Evolutionary conservation across 2,888 invertebrate species (phyloP).

Genomic region (Blomia tropicalis): DNA sequence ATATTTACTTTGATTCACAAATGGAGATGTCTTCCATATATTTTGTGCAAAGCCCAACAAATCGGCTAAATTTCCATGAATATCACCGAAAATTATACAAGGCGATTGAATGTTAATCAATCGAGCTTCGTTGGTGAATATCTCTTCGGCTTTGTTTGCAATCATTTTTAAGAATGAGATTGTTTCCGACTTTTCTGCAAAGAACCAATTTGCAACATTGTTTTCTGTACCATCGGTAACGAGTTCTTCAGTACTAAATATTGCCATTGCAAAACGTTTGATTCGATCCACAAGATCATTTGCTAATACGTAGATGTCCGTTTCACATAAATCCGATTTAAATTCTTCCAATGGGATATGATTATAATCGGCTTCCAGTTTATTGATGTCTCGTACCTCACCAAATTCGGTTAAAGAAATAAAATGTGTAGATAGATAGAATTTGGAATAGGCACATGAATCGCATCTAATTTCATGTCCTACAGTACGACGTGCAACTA

Average conservation of each 20-base stretch:
- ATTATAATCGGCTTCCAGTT: background rate
- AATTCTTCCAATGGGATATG: conserved; percentile 3
- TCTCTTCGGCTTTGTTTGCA: background rate
- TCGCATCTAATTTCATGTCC: background rate
- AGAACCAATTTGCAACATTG: background rate
- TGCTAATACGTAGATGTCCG: conserved; percentile 6
- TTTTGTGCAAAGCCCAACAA: conserved; percentile 46
- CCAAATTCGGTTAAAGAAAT: background rate
- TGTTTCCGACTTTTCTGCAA: background rate
- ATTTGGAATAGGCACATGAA: background rate
- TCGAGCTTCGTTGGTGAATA: conserved; percentile 31
- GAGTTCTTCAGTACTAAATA: background rate
- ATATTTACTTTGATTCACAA: conserved; percentile 45
- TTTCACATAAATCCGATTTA: background rate
- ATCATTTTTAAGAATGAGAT: background rate
- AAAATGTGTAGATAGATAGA: background rate
- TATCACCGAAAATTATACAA: conserved; percentile 48
- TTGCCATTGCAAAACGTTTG: conserved; percentile 4
- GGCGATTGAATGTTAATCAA: conserved; percentile 43
- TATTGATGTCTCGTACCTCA: background rate
- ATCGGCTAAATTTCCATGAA: conserved; percentile 49
- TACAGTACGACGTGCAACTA: background rate
- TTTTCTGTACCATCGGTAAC: too few relatives aligned
- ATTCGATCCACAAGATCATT: conserved; percentile 2
- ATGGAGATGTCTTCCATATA: conserved; percentile 53